Conservation (phyloP, 2,113 vertebrate species). For the Nothoprocta pentlandii region DNA sequence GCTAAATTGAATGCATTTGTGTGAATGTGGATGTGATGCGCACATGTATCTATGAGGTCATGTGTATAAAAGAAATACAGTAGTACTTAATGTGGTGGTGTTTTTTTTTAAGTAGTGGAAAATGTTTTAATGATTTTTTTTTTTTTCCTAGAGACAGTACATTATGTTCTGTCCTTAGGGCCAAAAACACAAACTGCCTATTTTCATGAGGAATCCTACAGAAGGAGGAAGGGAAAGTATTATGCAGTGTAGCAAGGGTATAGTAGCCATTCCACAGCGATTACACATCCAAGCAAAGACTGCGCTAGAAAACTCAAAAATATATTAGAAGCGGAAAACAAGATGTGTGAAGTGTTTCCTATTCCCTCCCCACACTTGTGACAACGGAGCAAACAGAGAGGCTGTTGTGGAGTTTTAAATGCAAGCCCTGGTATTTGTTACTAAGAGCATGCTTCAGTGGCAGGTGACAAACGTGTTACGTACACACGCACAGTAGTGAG, state of each 20-base stretch:
- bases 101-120: constrained; percentile 35
- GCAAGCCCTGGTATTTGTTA: constrained; percentile 43
- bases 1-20: constrained; percentile 49
- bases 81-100: constrained; percentile 14
- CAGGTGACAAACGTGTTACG: background rate
- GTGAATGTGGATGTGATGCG: constrained; percentile 10
- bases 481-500: background rate
- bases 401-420: background rate
- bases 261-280: constrained; percentile 75
- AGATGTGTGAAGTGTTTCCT: constrained; percentile 70
- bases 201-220: constrained; percentile 71
- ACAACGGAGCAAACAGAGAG: constrained; percentile 27
- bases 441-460: background rate
- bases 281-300: constrained; percentile 66
- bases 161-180: constrained; percentile 61
- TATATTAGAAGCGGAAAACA: constrained; percentile 60
- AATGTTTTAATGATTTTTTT: constrained; percentile 32
- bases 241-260: constrained; percentile 64
- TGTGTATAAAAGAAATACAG: constrained; percentile 46
- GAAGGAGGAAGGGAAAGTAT: constrained; percentile 73
- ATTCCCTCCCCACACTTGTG: constrained; percentile 24
- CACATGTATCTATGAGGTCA: constrained; percentile 45
- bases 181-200: constrained; percentile 59
- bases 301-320: constrained; percentile 45
- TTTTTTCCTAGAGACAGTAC: constrained; percentile 57